These are phyloP conservation scores for Prunella strophiata DNA, from an alignment of 2,797 vertebrate species.

Conservation along the genomic window DNA sequence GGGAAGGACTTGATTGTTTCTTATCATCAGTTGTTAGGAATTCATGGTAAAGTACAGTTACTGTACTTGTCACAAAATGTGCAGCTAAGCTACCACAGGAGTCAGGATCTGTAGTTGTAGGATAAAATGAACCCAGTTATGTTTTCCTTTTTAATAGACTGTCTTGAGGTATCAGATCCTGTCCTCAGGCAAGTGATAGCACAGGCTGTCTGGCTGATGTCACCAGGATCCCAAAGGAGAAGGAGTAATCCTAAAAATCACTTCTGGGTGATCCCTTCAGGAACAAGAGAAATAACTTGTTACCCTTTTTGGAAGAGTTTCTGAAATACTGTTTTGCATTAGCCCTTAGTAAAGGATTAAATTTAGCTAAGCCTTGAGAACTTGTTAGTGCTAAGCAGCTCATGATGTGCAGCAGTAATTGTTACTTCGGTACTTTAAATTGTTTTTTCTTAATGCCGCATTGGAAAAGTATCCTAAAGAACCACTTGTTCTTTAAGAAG, in stretches of 20 bases:
- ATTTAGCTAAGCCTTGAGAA: background rate
- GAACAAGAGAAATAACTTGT: background rate
- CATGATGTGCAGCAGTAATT: background rate
- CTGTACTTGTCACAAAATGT: background rate
- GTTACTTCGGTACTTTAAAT: constrained; percentile 20
- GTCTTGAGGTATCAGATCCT: background rate
- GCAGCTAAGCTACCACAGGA: background rate
- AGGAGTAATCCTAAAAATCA: background rate
- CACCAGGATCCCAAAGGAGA: background rate
- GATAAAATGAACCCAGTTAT: background rate
- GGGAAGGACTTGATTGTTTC: background rate
- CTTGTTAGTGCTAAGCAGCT: background rate
- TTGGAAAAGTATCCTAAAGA: constrained; percentile 5
- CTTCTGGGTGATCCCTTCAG: background rate
- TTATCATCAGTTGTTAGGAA: background rate
- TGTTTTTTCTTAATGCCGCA: background rate
- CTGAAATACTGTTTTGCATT: background rate
- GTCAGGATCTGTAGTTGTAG: background rate
- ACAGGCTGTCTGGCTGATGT: background rate
- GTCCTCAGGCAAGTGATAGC: background rate
- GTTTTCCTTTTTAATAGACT: background rate
- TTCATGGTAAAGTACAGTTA: background rate
- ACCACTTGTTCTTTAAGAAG: background rate
- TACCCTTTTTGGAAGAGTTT: background rate
- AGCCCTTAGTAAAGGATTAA: background rate